phyloP scores from a whole-genome alignment of 2,888 invertebrate species.

The Gibbula magus region DNA sequence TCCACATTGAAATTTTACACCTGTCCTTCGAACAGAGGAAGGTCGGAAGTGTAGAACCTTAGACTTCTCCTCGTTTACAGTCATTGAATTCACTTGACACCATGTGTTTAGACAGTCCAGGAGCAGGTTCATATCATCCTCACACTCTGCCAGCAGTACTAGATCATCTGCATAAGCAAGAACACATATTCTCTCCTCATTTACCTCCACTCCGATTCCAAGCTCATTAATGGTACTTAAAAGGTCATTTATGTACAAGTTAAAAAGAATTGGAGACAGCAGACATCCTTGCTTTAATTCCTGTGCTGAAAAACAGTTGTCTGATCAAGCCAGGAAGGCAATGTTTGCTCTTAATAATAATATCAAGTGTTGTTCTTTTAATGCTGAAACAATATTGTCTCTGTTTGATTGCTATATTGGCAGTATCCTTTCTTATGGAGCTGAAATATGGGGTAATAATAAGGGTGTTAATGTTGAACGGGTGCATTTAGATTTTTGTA shows the following conservation, averaged over 20 bases:
- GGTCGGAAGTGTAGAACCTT: background rate
- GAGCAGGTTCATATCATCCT: background rate
- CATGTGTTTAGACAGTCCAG: background rate
- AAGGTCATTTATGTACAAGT: background rate
- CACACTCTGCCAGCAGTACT: background rate
- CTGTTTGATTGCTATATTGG: too few species aligned
- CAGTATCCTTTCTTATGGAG: too few species aligned
- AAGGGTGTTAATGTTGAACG: too few species aligned
- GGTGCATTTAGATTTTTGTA: too few species aligned
- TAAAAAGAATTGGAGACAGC: background rate
- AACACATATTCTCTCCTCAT: background rate
- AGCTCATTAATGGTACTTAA: background rate
- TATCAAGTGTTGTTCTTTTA: too few species aligned
- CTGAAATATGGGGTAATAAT: too few species aligned
- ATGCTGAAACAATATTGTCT: too few species aligned
- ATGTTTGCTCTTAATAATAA: too few species aligned
- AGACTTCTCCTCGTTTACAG: too few species aligned
- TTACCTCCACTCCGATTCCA: background rate
- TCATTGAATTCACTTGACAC: background rate
- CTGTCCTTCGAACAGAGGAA: background rate
- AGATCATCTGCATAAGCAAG: background rate
- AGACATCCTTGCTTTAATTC: background rate
- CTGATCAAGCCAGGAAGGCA: too few species aligned
- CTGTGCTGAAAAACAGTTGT: too few species aligned
- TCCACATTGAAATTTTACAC: background rate